Evolutionary conservation across 2,797 vertebrate species (phyloP), one percentile per base, ranked within the genome.

Genomic region (Lutjanus argentimaculatus): DNA sequence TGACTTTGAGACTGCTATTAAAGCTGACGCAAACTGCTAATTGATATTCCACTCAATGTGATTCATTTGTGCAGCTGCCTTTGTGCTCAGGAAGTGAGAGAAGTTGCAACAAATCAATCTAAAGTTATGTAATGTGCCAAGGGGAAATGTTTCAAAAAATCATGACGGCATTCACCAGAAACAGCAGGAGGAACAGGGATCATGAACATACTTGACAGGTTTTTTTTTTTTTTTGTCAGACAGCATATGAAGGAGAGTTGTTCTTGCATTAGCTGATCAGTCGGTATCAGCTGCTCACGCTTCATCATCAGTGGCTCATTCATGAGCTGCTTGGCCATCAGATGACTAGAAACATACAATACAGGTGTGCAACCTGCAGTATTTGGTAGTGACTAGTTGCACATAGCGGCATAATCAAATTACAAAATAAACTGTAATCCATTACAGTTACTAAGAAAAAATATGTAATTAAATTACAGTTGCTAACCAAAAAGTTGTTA

Each of bases 11-110:
- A 42, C 8, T 7, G 7, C 7, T 15, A 56, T 68, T 59, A 22
- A 61, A 80, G 67, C 76, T 52, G 79, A 86, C 63, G 67, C 73
- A 58, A 22, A 65, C 68, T 19, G 43, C 49, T 43, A 63, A 63
- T 21, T 77, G 42, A 68, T 49, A 82, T 75, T 73, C 21, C 53
- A 10, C 55, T 52, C 25, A 4, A 63, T 45, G 15, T 11, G 42
- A 57, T 21, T 67, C 36, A 59, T 51, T 59, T 66, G n/a, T 66
- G 67, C 49, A 14, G 51, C 52, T 45, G 51, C 12, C 12, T 73
- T 46, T 73, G 61, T 52, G 17, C 45, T 48, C 25, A 30, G 30
- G 63, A 64, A 36, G 52, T 22, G 22, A 46, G 67, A 61, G 48
- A 70, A 45, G 49, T 48, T 55, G 72, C n/a, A 16, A 55, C 25